Evolutionary conservation across 2,797 vertebrate genomes (phyloP).

Genomic region (Megalops cyprinoides): DNA sequence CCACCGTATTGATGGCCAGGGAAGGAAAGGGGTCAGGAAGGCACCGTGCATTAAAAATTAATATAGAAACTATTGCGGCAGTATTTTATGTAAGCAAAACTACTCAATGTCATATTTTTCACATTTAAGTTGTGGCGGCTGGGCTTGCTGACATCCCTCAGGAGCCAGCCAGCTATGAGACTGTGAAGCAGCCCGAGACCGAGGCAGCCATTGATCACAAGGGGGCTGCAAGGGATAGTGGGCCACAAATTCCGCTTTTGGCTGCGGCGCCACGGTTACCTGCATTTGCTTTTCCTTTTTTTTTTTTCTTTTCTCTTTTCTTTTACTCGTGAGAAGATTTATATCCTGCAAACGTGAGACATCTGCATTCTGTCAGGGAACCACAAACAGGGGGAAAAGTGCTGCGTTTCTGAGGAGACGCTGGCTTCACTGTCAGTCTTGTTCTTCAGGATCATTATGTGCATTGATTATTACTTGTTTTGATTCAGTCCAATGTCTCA

Average conservation of each 20-base stretch:
- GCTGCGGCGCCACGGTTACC: conserved; percentile 14
- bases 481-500: not conserved
- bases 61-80: conserved; percentile 78
- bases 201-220: conserved; percentile 41
- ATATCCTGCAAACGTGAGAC: conserved; percentile 16
- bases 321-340: conserved; percentile 6
- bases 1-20: conserved; percentile 69
- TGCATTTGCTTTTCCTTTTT: not conserved
- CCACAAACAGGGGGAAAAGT: not conserved
- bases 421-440: not conserved
- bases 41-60: conserved; percentile 81
- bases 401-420: not conserved
- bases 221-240: conserved; percentile 18
- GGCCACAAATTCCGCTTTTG: not conserved
- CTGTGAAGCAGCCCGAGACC: conserved; percentile 27
- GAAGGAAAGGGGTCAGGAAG: conserved; percentile 73
- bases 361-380: conserved; percentile 1
- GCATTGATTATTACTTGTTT: not conserved
- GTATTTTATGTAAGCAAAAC: conserved; percentile 72
- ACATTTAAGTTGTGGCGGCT: conserved; percentile 45
- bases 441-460: not conserved
- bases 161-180: conserved; percentile 29
- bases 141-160: conserved; percentile 48
- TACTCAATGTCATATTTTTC: conserved; percentile 56
- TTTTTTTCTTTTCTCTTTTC: not conserved